Percentiles rank a stretch among this genome's conserved stretches.
Conservation (phyloP, 2,113 vertebrate species). For the Melanocharis versteri region DNA sequence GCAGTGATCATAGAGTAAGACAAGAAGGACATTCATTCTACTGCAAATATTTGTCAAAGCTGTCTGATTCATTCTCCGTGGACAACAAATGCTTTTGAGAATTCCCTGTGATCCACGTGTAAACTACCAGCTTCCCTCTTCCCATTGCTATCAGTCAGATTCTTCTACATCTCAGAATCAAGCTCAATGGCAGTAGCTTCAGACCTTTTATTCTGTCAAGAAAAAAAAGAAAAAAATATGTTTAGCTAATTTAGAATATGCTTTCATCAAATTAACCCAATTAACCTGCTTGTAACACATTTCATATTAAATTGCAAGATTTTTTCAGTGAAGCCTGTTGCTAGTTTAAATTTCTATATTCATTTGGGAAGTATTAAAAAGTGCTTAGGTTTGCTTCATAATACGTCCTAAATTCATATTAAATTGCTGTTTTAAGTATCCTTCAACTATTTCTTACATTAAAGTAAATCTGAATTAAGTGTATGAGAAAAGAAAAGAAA, state of each 20-base stretch:
- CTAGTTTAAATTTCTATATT: not conserved
- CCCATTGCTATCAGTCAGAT: not conserved
- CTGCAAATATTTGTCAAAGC: not conserved
- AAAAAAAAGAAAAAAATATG: not conserved
- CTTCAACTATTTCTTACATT: not conserved
- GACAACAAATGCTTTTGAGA: not conserved
- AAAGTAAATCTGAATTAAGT: not conserved
- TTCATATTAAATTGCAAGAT: slow-evolving; percentile 4
- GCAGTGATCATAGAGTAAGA: not conserved
- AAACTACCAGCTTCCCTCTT: not conserved
- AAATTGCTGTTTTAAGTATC: not conserved
- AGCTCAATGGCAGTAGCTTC: not conserved
- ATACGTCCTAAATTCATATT: not conserved
- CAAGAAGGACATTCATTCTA: not conserved
- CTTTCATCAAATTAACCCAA: slow-evolving; percentile 24
- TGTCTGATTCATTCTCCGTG: not conserved
- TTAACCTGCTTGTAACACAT: slow-evolving; percentile 9
- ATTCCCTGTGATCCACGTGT: not conserved
- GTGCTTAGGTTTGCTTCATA: not conserved
- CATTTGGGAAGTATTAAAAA: not conserved
- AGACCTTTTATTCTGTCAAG: not conserved
- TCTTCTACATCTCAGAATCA: not conserved
- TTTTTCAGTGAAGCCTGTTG: slow-evolving; percentile 9
- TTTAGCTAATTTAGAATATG: not conserved
- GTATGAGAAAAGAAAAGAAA: not conserved